These are phyloP conservation scores for Rhynchophorus ferrugineus DNA, from an alignment of 1,140 invertebrate species.

Conservation along the genomic window DNA sequence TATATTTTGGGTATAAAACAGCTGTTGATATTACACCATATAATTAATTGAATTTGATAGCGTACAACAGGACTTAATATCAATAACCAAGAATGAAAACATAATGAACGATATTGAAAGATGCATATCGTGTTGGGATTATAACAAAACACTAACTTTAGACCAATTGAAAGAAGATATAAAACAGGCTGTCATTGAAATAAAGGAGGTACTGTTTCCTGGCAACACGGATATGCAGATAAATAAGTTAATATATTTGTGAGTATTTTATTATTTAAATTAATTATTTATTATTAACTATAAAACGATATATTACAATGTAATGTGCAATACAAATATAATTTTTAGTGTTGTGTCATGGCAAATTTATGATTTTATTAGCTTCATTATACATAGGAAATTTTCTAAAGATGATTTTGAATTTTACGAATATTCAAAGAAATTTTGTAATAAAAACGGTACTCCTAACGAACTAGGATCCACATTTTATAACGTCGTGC, in stretches of 20 bases:
- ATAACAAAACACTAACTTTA: not conserved
- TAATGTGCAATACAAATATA: not conserved
- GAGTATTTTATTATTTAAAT: not conserved
- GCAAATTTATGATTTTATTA: constrained; percentile 23
- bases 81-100: not conserved
- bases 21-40: too few species aligned
- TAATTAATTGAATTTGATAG: too few species aligned
- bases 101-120: constrained; percentile 1
- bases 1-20: too few species aligned
- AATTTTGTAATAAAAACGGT: constrained; percentile 23
- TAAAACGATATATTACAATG: not conserved
- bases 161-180: constrained; percentile 5
- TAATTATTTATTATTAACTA: not conserved
- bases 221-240: not conserved
- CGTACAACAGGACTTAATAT: not conserved
- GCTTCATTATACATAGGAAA: constrained; percentile 16
- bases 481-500: constrained; percentile 25
- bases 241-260: not conserved
- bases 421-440: constrained; percentile 24
- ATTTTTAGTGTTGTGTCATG: constrained; percentile 27
- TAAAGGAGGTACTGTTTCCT: not conserved
- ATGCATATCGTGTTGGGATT: constrained; percentile 4
- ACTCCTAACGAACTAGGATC: constrained; percentile 27
- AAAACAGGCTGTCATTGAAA: constrained; percentile 4
- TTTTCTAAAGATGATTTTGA: constrained; percentile 21